A percentile compares a stretch with the other conserved stretches of the same genome.
phyloP scores from a whole-genome alignment of 1,140 invertebrate genomes.

The Drosophila equinoxialis region DNA sequence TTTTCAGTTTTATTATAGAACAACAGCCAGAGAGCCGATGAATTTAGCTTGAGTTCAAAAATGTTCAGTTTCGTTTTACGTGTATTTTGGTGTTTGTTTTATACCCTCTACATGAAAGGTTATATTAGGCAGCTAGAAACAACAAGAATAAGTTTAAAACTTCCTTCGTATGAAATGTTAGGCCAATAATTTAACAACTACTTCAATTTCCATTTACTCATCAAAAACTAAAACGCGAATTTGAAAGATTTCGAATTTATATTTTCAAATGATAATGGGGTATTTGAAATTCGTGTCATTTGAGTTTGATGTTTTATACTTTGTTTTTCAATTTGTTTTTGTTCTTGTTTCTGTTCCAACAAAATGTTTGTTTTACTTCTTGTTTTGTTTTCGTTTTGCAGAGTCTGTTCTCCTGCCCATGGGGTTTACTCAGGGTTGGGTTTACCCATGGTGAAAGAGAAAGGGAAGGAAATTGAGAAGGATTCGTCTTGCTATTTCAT shows the following conservation, averaged over 20 bases:
- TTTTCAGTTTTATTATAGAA: slow-evolving; percentile 15
- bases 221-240: no score
- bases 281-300: neutral
- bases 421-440: slow-evolving; percentile 1
- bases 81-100: neutral
- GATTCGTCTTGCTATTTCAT: neutral
- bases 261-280: neutral
- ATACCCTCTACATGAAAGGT: neutral
- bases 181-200: no score
- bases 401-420: neutral
- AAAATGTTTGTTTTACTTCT: slow-evolving; percentile 35
- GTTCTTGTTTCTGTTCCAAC: slow-evolving; percentile 24
- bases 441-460: neutral
- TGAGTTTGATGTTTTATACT: neutral
- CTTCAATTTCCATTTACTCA: no score
- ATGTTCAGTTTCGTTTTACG: neutral
- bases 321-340: slow-evolving; percentile 20
- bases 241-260: no score
- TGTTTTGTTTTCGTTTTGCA: slow-evolving; percentile 18
- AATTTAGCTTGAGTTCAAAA: neutral
- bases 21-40: no score
- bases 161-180: no score
- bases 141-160: no score
- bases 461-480: neutral
- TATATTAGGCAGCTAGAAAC: neutral